Percentiles rank a stretch among this genome's conserved stretches.
Conservation (phyloP, 2,113 vertebrate genomes). For the Lethenteron reissneri region DNA sequence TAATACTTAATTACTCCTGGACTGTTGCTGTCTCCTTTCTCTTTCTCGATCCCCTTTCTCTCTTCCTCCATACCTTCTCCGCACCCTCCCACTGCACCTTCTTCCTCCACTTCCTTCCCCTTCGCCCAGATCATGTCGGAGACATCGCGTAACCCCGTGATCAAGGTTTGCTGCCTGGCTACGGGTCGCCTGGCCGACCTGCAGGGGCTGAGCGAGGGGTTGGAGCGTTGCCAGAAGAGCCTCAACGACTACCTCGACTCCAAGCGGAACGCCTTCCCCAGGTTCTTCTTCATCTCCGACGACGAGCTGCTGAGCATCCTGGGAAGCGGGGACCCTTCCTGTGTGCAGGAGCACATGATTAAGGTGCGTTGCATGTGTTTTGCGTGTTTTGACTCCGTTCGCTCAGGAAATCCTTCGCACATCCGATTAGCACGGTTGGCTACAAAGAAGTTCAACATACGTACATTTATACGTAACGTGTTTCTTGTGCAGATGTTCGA, state of each 20-base stretch:
- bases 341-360: constrained; percentile 90
- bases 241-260: constrained; percentile 76
- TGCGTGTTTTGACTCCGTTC: too few species aligned
- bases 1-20: too few species aligned
- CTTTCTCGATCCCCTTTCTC: too few species aligned
- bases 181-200: constrained; percentile 48
- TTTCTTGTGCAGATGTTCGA: constrained; percentile 54
- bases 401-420: too few species aligned
- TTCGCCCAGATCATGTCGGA: constrained; percentile 54
- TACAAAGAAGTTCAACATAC: too few species aligned
- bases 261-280: constrained; percentile 67
- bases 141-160: constrained; percentile 34
- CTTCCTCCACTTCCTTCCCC: neutral
- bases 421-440: too few species aligned
- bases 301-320: constrained; percentile 88
- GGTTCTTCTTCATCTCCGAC: constrained; percentile 94
- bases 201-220: constrained; percentile 35
- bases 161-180: constrained; percentile 51
- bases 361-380: constrained; percentile 31
- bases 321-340: constrained; percentile 50
- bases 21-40: too few species aligned
- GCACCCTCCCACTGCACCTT: too few species aligned
- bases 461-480: neutral
- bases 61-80: too few species aligned
- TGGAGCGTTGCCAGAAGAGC: constrained; percentile 83